Percentiles rank a stretch among this genome's conserved stretches.
Conservation (phyloP, 1,140 invertebrate genomes). For the Harpegnathos saltator region DNA sequence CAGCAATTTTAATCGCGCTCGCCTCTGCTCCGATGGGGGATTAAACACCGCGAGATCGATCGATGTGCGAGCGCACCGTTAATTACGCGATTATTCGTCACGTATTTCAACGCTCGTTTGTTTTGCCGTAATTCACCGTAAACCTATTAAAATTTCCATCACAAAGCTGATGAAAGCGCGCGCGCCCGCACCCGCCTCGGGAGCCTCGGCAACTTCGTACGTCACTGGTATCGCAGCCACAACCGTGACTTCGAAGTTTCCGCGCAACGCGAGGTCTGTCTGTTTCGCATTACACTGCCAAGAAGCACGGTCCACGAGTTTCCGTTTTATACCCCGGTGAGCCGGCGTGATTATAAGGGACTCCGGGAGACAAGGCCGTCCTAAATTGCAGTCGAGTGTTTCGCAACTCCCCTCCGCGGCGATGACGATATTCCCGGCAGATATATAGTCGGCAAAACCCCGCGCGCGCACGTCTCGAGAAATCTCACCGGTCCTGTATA, state of each 20-base stretch:
- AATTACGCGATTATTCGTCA: background rate
- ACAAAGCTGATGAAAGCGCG: background rate
- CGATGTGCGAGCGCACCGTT: no score
- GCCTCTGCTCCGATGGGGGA: no score
- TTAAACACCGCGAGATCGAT: no score
- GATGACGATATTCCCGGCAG: constrained; percentile 55
- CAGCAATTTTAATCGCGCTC: no score
- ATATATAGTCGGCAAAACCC: constrained; percentile 14
- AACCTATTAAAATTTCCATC: background rate
- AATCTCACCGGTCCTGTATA: constrained; percentile 46
- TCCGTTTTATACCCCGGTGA: constrained; percentile 49
- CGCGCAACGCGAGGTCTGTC: constrained; percentile 32
- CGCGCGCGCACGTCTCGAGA: constrained; percentile 18
- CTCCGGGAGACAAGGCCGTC: constrained; percentile 58
- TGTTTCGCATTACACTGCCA: constrained; percentile 45
- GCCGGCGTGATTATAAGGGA: constrained; percentile 65
- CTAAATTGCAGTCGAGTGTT: constrained; percentile 69
- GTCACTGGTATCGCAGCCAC: background rate
- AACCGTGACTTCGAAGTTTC: constrained; percentile 55
- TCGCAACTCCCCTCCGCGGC: constrained; percentile 63
- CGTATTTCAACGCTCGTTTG: background rate
- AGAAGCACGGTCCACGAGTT: constrained; percentile 58
- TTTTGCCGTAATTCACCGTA: background rate
- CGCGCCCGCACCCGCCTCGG: background rate
- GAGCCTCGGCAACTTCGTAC: background rate